Evolutionary conservation across 2,797 vertebrate species (phyloP).

Genomic region (Lacerta bilineata): DNA sequence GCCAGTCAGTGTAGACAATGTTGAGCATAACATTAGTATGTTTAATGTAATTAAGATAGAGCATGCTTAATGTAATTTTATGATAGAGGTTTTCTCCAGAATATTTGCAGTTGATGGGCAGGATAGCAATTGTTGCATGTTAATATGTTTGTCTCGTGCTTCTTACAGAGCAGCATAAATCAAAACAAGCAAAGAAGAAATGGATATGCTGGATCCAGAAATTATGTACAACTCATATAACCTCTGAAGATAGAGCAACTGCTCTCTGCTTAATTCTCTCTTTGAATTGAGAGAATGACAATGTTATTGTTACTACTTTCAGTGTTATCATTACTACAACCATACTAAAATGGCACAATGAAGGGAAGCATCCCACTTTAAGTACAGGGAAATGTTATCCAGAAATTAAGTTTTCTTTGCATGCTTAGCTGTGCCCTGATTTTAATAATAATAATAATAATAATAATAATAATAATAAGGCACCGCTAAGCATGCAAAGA

Average conservation of each 20-base stretch:
- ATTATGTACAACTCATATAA: constrained; percentile 23
- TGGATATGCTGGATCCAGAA: neutral
- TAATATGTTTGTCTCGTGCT: constrained; percentile 3
- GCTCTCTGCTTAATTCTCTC: neutral
- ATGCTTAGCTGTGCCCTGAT: too few species aligned
- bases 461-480: too few species aligned
- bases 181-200: neutral
- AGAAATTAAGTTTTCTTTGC: neutral
- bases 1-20: too few species aligned
- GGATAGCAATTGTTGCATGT: neutral
- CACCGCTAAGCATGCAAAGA: neutral
- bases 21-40: neutral
- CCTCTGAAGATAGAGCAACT: neutral
- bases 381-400: neutral
- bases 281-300: too few species aligned
- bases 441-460: too few species aligned
- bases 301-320: too few species aligned
- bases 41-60: neutral
- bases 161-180: constrained; percentile 19
- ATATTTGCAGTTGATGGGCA: constrained; percentile 8
- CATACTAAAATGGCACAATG: neutral
- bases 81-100: neutral
- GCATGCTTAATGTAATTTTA: neutral
- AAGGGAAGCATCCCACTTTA: neutral
- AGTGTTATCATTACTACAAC: neutral